phyloP scores from a whole-genome alignment of 2,888 invertebrate genomes.

The Poecilobothrus nobilitatus region DNA sequence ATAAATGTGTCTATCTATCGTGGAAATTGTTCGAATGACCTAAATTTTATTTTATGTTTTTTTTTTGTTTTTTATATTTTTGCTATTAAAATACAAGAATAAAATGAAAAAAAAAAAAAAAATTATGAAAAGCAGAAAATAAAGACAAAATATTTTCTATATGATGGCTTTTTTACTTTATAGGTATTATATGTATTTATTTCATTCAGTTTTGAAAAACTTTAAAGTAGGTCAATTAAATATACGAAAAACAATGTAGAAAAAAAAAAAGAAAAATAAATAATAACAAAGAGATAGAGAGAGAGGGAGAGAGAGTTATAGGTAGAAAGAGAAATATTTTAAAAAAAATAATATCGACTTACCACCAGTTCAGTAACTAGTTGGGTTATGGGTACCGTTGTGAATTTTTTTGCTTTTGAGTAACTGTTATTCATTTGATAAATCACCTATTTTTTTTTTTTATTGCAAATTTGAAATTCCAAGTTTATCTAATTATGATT shows the following conservation, averaged over 20 bases:
- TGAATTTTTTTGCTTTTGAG: too few species aligned
- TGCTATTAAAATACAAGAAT: not conserved
- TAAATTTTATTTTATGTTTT: not conserved
- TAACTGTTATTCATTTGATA: too few species aligned
- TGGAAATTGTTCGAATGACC: conserved; percentile 1
- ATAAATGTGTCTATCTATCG: not conserved
- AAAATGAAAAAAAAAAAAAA: not conserved
- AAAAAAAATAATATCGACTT: too few species aligned
- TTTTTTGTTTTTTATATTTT: not conserved
- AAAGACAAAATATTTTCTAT: not conserved
- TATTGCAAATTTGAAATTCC: not conserved
- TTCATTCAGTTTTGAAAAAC: not conserved
- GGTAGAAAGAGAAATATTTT: too few species aligned
- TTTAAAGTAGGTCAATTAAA: conserved; percentile 6
- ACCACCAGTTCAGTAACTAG: too few species aligned
- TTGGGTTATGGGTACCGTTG: too few species aligned
- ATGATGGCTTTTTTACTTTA: not conserved
- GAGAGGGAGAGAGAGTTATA: too few species aligned
- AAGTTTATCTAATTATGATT: not conserved
- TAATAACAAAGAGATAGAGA: too few species aligned
- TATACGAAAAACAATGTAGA: not conserved
- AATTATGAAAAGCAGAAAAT: not conserved
- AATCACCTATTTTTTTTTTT: too few species aligned
- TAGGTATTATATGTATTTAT: not conserved
- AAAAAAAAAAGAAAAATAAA: too few species aligned